Evolutionary conservation across 1,140 invertebrate genomes (phyloP), one percentile per base, ranked within the genome.

Genomic region (Drosophila nikananu): DNA sequence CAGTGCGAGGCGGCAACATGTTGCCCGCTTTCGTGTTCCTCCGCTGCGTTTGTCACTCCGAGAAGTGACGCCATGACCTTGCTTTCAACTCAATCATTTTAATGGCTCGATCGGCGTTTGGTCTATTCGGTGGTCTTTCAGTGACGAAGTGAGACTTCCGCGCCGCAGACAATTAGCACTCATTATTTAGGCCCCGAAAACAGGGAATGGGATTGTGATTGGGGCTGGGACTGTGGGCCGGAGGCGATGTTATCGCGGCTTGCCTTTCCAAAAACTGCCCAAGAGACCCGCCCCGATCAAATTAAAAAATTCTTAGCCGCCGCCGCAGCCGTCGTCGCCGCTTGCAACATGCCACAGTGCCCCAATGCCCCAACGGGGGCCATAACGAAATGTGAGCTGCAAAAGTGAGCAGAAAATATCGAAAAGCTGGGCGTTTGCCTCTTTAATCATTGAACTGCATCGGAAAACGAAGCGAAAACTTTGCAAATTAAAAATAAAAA

Each of bases 361-460:
- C 54, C 54, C 54, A 55, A 55, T 55, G 63, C 63, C 63, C 80
- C 61, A 67, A 68, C 63, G 64, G 66, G 55, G 80, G 80, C 81
- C 79, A 74, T 77, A 72, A 80, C 68, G 65, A 78, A 76, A 58
- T 63, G 46, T 73, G 70, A 73, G 70, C 70, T 60, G 70, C 70
- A 44, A 76, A 80, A 79, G 76, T 74, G 76, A 80, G 68, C 78
- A 77, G 51, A 61, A 58, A 77, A 81, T 68, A 68, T 76, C 66
- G 81, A 87, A 87, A 89, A 89, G 87, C 84, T 87, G 84, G 84
- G 84, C 84, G 84, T 87, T 89, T 87, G 84, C 84, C 84, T 89
- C 84, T 89, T 87, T 87, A 87, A 87, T 87, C 84, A 87, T 89
- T 89, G 84, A 87, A 87, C 84, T 87, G 84, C 84, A 87, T 87